phyloP scores from a whole-genome alignment of 1,140 invertebrate genomes.

The Drosophila subpulchrella region DNA sequence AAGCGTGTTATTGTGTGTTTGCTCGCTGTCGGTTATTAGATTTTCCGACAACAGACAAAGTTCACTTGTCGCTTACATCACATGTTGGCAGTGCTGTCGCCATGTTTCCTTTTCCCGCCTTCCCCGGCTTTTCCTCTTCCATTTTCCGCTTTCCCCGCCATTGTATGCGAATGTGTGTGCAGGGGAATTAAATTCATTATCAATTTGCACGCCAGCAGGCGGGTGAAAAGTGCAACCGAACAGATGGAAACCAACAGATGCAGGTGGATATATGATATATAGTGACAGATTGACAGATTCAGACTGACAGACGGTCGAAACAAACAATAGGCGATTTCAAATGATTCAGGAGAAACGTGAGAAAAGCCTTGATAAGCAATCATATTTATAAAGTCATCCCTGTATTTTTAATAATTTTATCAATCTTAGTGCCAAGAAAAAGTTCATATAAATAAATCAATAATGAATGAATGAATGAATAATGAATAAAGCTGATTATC shows the following conservation, averaged over 20 bases:
- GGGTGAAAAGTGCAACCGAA: slow-evolving; percentile 26
- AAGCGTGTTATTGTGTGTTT: slow-evolving; percentile 67
- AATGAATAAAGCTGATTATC: too few relatives aligned
- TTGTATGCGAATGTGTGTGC: slow-evolving; percentile 2
- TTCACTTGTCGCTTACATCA: slow-evolving; percentile 58
- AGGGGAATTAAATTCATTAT: slow-evolving; percentile 49
- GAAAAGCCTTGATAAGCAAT: too few relatives aligned
- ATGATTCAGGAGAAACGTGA: too few relatives aligned
- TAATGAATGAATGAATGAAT: too few relatives aligned
- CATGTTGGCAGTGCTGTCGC: slow-evolving; percentile 34
- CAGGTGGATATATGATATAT: background rate
- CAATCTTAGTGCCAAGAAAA: too few relatives aligned
- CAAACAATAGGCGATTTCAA: background rate
- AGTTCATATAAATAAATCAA: too few relatives aligned
- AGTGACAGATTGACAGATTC: background rate
- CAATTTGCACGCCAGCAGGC: slow-evolving; percentile 38
- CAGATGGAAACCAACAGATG: slow-evolving; percentile 13
- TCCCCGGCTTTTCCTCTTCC: background rate
- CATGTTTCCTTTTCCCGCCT: slow-evolving; percentile 19
- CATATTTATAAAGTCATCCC: too few relatives aligned
- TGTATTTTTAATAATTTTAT: too few relatives aligned
- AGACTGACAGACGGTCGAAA: background rate
- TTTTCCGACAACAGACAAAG: slow-evolving; percentile 66
- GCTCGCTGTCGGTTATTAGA: slow-evolving; percentile 67
- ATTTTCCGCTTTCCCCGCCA: background rate